Percentiles rank a stretch among this genome's conserved stretches.
Evolutionary conservation across 1,140 invertebrate species (phyloP).

Genomic region (Scylla paramamosain): DNA sequence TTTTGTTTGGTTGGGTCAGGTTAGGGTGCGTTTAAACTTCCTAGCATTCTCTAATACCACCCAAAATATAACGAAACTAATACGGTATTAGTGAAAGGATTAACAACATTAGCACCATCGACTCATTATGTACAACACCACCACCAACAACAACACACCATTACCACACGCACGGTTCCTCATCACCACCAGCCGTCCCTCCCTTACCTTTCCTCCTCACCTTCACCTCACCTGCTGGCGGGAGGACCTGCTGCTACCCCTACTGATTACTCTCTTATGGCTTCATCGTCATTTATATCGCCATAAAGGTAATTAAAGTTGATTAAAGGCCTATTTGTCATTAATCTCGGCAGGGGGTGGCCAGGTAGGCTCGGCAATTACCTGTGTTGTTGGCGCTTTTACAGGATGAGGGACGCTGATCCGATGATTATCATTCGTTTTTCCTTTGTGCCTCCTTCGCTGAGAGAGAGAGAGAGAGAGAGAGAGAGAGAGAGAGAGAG

Average conservation of each 20-base stretch:
- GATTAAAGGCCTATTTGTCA: constrained; percentile 22
- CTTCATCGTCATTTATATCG: constrained; percentile 22
- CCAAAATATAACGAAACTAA: no score
- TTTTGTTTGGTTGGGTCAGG: no score
- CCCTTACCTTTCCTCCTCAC: background rate
- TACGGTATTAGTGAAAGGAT: no score
- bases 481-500: constrained; percentile 18
- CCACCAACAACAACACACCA: no score
- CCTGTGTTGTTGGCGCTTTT: background rate
- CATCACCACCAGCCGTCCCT: background rate
- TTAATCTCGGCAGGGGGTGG: constrained; percentile 7
- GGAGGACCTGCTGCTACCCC: background rate
- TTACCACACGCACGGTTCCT: no score
- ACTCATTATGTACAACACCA: no score
- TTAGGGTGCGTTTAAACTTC: no score
- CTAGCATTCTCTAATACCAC: no score
- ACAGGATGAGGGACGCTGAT: background rate
- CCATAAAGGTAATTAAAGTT: constrained; percentile 23
- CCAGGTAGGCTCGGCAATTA: background rate
- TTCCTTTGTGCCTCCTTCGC: background rate
- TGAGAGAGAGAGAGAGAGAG: background rate
- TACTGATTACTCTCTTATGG: constrained; percentile 11
- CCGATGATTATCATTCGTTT: background rate
- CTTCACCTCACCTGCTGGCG: background rate
- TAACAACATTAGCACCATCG: no score